A percentile compares a stretch with the other conserved stretches of the same genome.
Conservation (phyloP, 2,113 vertebrate genomes). For the Erpornis zantholeuca region DNA sequence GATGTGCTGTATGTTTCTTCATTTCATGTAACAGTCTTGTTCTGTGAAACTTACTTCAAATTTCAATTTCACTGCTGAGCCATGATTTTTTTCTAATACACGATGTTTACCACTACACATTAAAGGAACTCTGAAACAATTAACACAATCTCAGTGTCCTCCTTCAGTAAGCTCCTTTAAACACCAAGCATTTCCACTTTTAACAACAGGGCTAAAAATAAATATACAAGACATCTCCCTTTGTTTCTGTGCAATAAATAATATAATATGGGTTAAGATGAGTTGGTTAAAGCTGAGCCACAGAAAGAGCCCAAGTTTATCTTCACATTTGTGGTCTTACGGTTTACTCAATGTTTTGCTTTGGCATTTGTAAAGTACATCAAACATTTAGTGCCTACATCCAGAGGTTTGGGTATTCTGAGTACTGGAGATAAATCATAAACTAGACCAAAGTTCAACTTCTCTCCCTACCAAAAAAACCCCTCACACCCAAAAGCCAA, state of each 20-base stretch:
- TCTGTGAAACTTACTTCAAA: background rate
- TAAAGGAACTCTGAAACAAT: background rate
- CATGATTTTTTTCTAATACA: background rate
- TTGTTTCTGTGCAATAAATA: background rate
- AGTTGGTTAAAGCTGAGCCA: background rate
- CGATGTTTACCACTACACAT: background rate
- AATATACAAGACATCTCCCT: background rate
- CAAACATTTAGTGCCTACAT: background rate
- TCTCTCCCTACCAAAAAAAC: background rate
- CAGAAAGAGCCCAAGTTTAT: background rate
- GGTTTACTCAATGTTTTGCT: background rate
- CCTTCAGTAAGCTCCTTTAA: background rate
- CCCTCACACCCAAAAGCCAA: background rate
- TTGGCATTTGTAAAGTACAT: background rate
- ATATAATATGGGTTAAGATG: background rate
- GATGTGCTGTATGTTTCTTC: background rate
- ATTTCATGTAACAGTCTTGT: background rate
- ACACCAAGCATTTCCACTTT: background rate
- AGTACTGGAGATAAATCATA: background rate
- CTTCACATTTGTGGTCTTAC: background rate
- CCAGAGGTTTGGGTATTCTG: background rate
- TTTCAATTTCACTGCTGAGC: background rate
- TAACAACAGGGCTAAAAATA: background rate
- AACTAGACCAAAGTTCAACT: background rate
- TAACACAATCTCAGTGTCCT: background rate